Percentiles rank a stretch among this genome's conserved stretches.
phyloP scores from a whole-genome alignment of 37 sponge, comb jelly and placozoan species.

The Oopsacas minuta region DNA sequence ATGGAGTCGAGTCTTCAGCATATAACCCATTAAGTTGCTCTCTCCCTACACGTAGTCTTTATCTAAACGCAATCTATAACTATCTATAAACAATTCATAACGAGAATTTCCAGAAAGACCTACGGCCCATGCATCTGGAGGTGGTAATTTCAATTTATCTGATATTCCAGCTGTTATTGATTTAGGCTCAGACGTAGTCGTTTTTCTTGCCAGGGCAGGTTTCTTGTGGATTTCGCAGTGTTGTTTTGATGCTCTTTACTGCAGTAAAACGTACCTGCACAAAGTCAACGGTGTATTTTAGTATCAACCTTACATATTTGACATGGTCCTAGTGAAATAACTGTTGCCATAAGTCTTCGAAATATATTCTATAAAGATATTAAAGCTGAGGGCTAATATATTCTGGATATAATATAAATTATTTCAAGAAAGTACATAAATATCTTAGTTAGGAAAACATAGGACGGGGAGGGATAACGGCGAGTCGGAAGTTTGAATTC shows the following conservation, averaged over 20 bases:
- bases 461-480: too few relatives aligned
- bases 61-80: neutral
- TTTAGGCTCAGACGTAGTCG: neutral
- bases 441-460: too few relatives aligned
- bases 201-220: neutral
- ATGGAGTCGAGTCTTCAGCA: neutral
- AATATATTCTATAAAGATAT: too few relatives aligned
- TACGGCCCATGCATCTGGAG: neutral
- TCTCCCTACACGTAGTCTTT: neutral
- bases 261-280: neutral
- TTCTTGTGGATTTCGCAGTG: neutral
- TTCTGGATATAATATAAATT: too few relatives aligned
- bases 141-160: neutral
- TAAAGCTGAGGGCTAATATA: too few relatives aligned
- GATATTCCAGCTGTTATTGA: neutral
- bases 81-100: neutral
- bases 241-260: neutral
- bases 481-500: too few relatives aligned
- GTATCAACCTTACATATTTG: neutral
- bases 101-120: neutral
- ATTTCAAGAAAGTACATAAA: too few relatives aligned
- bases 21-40: neutral
- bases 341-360: neutral
- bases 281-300: neutral
- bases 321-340: neutral